phyloP scores from a whole-genome alignment of 1,140 invertebrate species.

The Leptopilina clavipes region DNA sequence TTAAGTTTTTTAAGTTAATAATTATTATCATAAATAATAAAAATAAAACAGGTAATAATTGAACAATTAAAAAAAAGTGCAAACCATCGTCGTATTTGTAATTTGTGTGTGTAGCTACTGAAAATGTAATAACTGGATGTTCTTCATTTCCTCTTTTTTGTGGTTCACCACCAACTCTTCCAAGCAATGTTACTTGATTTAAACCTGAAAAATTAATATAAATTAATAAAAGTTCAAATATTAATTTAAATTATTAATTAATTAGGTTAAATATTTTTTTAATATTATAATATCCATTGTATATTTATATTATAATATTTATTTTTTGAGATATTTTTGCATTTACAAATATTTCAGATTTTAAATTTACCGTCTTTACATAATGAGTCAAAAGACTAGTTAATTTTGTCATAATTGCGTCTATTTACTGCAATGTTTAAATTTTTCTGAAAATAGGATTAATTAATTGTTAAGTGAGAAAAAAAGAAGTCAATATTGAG shows the following conservation, averaged over 20 bases:
- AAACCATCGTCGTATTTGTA: conserved; percentile 80
- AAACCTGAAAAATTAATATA: conserved; percentile 78
- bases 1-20: too few relatives aligned
- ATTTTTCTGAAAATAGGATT: too few relatives aligned
- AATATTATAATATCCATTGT: too few relatives aligned
- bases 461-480: too few relatives aligned
- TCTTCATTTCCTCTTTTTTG: conserved; percentile 87
- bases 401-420: too few relatives aligned
- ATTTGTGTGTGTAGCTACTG: conserved; percentile 91
- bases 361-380: neutral
- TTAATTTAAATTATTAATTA: conserved; percentile 17
- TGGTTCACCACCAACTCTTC: conserved; percentile 90
- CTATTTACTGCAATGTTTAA: too few relatives aligned
- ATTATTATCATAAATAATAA: neutral
- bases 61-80: conserved; percentile 39
- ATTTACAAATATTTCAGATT: too few relatives aligned
- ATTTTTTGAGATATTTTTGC: too few relatives aligned
- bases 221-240: conserved; percentile 11
- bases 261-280: too few relatives aligned
- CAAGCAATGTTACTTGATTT: conserved; percentile 90
- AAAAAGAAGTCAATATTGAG: too few relatives aligned
- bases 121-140: conserved; percentile 92
- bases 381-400: neutral
- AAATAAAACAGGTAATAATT: too few relatives aligned
- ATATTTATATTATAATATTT: too few relatives aligned